Percentiles rank a stretch among this genome's conserved stretches.
Evolutionary conservation across 2,888 invertebrate species (phyloP).

Genomic region (Emmelina monodactyla): DNA sequence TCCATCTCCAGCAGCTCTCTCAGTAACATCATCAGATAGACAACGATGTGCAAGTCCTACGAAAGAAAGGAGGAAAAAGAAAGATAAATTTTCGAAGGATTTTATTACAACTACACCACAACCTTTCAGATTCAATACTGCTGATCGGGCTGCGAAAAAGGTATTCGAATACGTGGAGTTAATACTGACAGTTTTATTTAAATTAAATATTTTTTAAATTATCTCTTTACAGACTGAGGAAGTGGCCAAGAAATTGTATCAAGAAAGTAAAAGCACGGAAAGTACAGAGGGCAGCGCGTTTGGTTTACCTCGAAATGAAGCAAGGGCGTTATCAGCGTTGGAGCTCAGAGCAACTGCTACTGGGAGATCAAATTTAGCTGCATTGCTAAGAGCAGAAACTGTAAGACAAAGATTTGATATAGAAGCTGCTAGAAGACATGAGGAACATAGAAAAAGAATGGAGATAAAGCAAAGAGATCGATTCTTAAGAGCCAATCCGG

Average conservation of each 20-base stretch:
- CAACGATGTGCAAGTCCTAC: conserved; percentile 36
- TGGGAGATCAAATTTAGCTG: conserved; percentile 70
- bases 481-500: conserved; percentile 68
- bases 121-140: conserved; percentile 60
- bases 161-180: conserved; percentile 18
- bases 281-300: conserved; percentile 26
- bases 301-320: conserved; percentile 24
- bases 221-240: conserved; percentile 17
- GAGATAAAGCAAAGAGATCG: conserved; percentile 68
- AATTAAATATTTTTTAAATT: background rate
- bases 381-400: conserved; percentile 70
- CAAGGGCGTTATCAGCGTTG: conserved; percentile 50
- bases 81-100: conserved; percentile 37
- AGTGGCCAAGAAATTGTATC: conserved; percentile 41
- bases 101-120: conserved; percentile 62
- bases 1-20: conserved; percentile 42
- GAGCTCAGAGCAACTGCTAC: conserved; percentile 43
- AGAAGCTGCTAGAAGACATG: conserved; percentile 66
- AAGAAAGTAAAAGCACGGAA: conserved; percentile 38
- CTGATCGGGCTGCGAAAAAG: conserved; percentile 51
- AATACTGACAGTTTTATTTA: background rate
- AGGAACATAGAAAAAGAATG: conserved; percentile 66
- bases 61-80: conserved; percentile 35
- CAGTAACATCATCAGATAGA: conserved; percentile 36
- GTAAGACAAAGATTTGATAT: conserved; percentile 69